Conservation (phyloP, 2,888 invertebrate genomes). For the Hydrotaea cyrtoneurina region DNA sequence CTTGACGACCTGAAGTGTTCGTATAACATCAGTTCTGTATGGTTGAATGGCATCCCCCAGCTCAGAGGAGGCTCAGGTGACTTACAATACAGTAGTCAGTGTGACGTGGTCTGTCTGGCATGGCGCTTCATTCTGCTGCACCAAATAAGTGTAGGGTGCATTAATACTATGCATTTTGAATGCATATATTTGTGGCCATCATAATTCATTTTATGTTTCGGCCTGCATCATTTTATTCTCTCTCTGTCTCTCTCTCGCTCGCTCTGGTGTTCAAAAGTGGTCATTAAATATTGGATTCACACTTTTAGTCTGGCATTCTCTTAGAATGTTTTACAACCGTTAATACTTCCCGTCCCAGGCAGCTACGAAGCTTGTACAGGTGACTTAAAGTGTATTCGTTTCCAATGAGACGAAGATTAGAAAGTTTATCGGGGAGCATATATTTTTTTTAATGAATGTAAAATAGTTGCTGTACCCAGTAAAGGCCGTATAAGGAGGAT, state of each 20-base stretch:
- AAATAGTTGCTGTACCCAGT: neutral
- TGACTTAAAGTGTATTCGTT: neutral
- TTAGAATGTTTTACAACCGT: constrained; percentile 51
- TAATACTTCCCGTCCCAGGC: constrained; percentile 52
- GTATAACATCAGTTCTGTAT: too few species aligned
- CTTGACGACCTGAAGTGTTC: too few species aligned
- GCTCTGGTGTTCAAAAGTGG: constrained; percentile 43
- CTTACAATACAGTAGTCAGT: too few species aligned
- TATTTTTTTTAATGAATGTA: too few species aligned
- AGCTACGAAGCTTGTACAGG: too few species aligned
- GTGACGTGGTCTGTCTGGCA: too few species aligned
- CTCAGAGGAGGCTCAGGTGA: too few species aligned
- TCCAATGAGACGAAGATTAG: neutral
- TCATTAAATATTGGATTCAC: constrained; percentile 65
- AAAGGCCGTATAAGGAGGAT: too few species aligned
- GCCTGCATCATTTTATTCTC: constrained; percentile 20
- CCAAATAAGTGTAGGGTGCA: constrained; percentile 1
- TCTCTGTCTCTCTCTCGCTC: neutral
- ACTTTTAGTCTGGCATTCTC: constrained; percentile 47
- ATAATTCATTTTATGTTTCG: constrained; percentile 57
- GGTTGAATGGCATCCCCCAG: too few species aligned
- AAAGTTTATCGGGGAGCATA: neutral
- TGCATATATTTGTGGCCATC: constrained; percentile 59
- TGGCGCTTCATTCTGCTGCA: too few species aligned
- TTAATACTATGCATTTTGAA: constrained; percentile 47